These are phyloP conservation scores for Palloptera scutellata DNA, from an alignment of 2,888 invertebrate species.

Conservation along the genomic window DNA sequence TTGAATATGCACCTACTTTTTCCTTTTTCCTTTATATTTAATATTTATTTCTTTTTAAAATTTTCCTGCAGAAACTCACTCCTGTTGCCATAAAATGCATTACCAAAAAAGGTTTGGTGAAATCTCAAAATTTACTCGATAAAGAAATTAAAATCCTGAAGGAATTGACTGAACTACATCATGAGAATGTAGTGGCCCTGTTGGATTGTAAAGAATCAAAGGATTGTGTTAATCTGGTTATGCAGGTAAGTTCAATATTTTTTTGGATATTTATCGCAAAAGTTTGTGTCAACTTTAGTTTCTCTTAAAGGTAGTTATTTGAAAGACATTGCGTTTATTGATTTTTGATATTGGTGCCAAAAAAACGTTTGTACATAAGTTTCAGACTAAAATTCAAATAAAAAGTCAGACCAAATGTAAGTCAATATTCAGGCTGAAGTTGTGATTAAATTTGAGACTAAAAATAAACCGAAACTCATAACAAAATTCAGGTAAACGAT, in stretches of 20 bases:
- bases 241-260: constrained; percentile 84
- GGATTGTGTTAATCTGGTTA: constrained; percentile 95
- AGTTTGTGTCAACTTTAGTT: background rate
- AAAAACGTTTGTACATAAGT: no score
- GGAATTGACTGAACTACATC: constrained; percentile 95
- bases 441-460: no score
- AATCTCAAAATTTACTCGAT: constrained; percentile 95
- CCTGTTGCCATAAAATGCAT: constrained; percentile 98
- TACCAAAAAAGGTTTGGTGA: constrained; percentile 95
- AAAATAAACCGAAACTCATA: no score
- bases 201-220: constrained; percentile 97
- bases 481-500: no score
- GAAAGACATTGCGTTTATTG: no score
- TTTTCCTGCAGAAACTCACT: constrained; percentile 77
- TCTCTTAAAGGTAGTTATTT: background rate
- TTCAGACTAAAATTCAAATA: no score
- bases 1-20: background rate
- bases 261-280: no score
- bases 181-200: constrained; percentile 97
- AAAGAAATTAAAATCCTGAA: constrained; percentile 99
- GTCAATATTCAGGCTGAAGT: no score
- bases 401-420: no score
- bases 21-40: background rate
- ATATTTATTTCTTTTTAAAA: constrained; percentile 16
- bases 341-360: no score